phyloP scores from a whole-genome alignment of 2,888 invertebrate genomes.

The Exocentrus adspersus region DNA sequence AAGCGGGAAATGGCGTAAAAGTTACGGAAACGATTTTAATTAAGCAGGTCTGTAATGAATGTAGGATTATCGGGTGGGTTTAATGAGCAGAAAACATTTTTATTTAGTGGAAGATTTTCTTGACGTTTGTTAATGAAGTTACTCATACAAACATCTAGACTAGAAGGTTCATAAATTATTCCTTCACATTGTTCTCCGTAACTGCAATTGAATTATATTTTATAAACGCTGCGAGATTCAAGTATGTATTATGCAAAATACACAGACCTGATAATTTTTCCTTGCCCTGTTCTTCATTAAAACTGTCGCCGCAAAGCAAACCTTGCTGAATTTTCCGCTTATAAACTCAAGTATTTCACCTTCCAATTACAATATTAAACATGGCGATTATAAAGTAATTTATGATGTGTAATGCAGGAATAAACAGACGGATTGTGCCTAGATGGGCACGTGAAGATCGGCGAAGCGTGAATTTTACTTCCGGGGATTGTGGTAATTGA shows the following conservation, averaged over 20 bases:
- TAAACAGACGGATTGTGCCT: slow-evolving; percentile 11
- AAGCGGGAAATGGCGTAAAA: slow-evolving; percentile 8
- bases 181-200: too few relatives aligned
- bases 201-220: too few relatives aligned
- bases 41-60: slow-evolving; percentile 22
- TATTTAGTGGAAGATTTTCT: neutral
- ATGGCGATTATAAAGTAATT: slow-evolving; percentile 23
- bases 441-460: slow-evolving; percentile 25
- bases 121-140: too few relatives aligned
- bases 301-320: neutral
- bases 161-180: too few relatives aligned
- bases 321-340: neutral
- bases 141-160: too few relatives aligned
- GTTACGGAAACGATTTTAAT: slow-evolving; percentile 17
- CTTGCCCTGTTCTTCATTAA: too few relatives aligned
- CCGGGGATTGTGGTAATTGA: slow-evolving; percentile 28
- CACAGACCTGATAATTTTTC: too few relatives aligned
- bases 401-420: slow-evolving; percentile 12
- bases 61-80: slow-evolving; percentile 20
- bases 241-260: too few relatives aligned
- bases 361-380: slow-evolving; percentile 6
- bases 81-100: slow-evolving; percentile 15
- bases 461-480: slow-evolving; percentile 26
- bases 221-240: too few relatives aligned
- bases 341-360: neutral